Base-by-base conservation (phyloP, 1,140 invertebrate genomes). In the Drosophila arizonae region DNA sequence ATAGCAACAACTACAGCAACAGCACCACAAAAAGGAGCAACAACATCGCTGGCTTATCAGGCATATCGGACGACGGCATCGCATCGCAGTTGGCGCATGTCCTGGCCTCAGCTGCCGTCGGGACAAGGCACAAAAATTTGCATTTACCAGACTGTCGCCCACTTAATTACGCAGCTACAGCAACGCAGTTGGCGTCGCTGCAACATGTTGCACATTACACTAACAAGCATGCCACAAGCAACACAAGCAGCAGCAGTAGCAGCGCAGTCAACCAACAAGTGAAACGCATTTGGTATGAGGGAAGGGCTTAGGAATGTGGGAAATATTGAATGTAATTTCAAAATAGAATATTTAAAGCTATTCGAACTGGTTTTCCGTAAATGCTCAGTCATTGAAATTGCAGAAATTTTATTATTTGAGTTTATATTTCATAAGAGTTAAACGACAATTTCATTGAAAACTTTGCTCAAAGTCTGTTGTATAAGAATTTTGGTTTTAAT, bases 91-190 rank as follows among this genome's bases (percentile, higher is more conserved):
- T 76, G 79, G 75, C 66, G 71, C 77, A 76, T 86, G 81, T 86
- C 81, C 81, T 87, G 78, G 77, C 48, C 64, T 69, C 64, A 72
- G 67, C 76, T 68, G 60, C 55, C 51, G 33, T 55, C 36, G 80
- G 51, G 77, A 87, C 82, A 88, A 86, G 84, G 71, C 84, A 78
- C 75, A 77, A 75, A 88, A 84, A 87, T 87, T 87, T 87, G 84
- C 84, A 87, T 87, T 88, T 88, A 87, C 84, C 79, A 87, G 84
- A 68, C 84, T 84, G 84, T 87, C 84, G 84, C 84, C 84, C 84
- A 87, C 84, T 88, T 87, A 87, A 87, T 88, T 88, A 88, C 84
- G 84, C 84, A 88, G 79, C 84, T 64, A 81, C 77, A 82, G 58
- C 68, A 43, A 63, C 60, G 76, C 76, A 58, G 73, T 76, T 28